Conservation (phyloP, 2,797 vertebrate genomes). For the Oreochromis grahami region DNA sequence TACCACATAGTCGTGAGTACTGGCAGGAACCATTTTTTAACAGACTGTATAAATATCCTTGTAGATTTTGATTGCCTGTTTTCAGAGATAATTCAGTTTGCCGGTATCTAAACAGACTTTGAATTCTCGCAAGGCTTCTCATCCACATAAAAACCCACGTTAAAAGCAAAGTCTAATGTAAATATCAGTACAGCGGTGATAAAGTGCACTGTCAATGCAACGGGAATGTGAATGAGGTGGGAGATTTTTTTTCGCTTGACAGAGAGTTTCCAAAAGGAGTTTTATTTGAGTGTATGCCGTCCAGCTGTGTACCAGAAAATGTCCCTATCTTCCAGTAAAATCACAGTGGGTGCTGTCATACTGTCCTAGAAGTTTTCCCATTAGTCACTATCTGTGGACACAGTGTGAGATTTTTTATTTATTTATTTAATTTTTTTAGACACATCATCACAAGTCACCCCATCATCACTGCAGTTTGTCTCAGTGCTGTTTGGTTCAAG, state of each 20-base stretch:
- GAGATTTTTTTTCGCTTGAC: background rate
- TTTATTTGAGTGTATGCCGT: background rate
- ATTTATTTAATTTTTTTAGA: constrained; percentile 11
- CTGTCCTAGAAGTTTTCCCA: constrained; percentile 6
- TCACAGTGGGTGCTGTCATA: background rate
- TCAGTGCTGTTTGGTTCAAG: background rate
- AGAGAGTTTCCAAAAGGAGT: background rate
- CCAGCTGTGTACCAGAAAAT: constrained; percentile 22
- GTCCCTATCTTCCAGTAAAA: constrained; percentile 1
- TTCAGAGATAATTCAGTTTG: constrained; percentile 31
- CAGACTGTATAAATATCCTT: constrained; percentile 8
- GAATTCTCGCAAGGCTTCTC: background rate
- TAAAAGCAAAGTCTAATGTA: background rate
- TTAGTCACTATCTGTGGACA: constrained; percentile 24
- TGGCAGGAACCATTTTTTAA: constrained; percentile 17
- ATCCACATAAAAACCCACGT: background rate
- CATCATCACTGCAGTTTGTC: constrained; percentile 20
- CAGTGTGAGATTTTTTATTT: constrained; percentile 7
- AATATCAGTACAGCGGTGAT: background rate
- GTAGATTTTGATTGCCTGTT: constrained; percentile 4
- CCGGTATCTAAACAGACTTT: background rate
- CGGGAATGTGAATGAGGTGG: background rate
- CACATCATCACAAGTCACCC: constrained; percentile 8
- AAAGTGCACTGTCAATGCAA: background rate
- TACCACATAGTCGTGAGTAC: background rate